Evolutionary conservation across 2,888 invertebrate species (phyloP), one percentile per base, ranked within the genome.

Genomic region (Ypsolopha scabrella): DNA sequence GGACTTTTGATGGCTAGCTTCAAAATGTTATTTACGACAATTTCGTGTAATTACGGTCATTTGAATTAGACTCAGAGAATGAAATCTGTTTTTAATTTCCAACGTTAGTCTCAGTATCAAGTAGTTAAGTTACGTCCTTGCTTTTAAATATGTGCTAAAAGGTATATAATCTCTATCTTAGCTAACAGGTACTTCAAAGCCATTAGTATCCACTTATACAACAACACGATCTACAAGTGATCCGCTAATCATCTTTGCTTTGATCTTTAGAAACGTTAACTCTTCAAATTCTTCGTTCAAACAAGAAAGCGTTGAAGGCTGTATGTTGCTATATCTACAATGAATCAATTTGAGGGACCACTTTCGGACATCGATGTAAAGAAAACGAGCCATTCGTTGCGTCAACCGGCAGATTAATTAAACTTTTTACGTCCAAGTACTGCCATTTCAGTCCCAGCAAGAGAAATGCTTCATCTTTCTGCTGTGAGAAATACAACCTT

Each of bases 401-500:
- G 71, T 77, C 77, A 75, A 70, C 63, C 63, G 63, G 62, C 67
- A 70, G 76, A 81, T 80, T 82, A 81, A 85, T 83, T 82, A 80
- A 78, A 77, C 70, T 78, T 72, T 69, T 73, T 75, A 75, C 73
- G 62, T 68, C 70, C 65, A 37, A 35, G 44, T 49, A 51, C 52
- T 74, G 71, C 75, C 72, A 77, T 80, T 80, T 74, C 73, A 70
- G 68, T 70, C 70, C 65, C 65, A 60, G 55, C 63, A 61, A 65
- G 66, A 70, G 67, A 74, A 78, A 72, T 77, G 75, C 72, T 79
- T 80, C 24, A 24, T 24, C 24, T 24, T 24, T 24, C 24, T 24
- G 24, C 24, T 24, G 24, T 24, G 4, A 24, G 24, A 24, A 24
- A 24, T 24, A 24, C 24, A 24, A 24, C 24, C 24, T 24, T 24